Evolutionary conservation across 1,140 invertebrate genomes (phyloP).

Genomic region (Cydia splendana): DNA sequence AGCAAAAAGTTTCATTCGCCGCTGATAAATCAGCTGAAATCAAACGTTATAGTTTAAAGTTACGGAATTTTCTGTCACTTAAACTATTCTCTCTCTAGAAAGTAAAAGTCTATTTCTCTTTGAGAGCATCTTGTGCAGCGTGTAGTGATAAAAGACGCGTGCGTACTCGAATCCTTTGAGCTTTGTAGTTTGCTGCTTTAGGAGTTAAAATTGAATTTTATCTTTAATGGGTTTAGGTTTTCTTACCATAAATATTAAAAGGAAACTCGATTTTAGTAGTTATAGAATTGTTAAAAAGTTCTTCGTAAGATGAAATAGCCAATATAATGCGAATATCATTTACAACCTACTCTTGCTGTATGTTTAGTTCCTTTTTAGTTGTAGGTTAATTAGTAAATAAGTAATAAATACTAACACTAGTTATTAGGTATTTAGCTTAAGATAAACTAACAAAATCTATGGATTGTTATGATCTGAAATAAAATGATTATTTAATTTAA

Average conservation of each 20-base stretch:
- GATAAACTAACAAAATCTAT: too few relatives aligned
- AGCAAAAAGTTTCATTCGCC: background rate
- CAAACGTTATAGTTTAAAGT: background rate
- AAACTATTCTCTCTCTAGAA: background rate
- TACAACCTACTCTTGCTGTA: too few relatives aligned
- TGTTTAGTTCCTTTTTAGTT: too few relatives aligned
- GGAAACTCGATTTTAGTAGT: too few relatives aligned
- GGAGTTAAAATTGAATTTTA: background rate
- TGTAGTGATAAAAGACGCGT: constrained; percentile 24
- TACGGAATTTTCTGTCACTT: background rate
- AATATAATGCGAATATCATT: too few relatives aligned
- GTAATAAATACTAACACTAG: too few relatives aligned
- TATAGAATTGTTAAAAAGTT: too few relatives aligned
- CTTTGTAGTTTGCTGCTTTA: constrained; percentile 21
- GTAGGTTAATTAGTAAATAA: too few relatives aligned
- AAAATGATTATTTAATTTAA: too few relatives aligned
- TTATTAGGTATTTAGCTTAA: too few relatives aligned
- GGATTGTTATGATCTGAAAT: too few relatives aligned
- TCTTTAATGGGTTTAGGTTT: background rate
- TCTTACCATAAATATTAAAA: background rate
- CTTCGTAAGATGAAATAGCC: too few relatives aligned
- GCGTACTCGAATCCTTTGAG: constrained; percentile 25
- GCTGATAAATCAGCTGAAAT: background rate
- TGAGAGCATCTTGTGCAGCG: constrained; percentile 5
- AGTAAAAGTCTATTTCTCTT: constrained; percentile 31